Base-by-base conservation (phyloP, 2,113 vertebrate genomes). In the Otis tarda region DNA sequence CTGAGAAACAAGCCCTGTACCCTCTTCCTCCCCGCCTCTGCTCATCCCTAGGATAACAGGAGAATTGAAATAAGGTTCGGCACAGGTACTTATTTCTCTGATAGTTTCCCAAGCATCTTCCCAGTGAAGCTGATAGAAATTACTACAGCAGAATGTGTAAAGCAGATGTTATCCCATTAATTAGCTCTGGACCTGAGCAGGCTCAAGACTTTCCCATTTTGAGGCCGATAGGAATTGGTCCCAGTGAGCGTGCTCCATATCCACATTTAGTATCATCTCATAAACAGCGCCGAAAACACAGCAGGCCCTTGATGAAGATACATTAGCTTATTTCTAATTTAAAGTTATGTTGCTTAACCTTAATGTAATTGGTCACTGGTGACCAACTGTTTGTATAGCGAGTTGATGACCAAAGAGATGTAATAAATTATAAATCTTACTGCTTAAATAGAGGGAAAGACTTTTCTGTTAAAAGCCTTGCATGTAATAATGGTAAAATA, bases 361-460 rank as follows among this genome's bases (percentile, higher is more conserved):
- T 96, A 95, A 95, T 97, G 98, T 99, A 99, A 99, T 99, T 99
- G 98, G 98, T 98, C 98, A 99, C 99, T 82, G 83, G 98, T 99
- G 98, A 98, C 98, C 97, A 98, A 98, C 98, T 97, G 97, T 98
- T 98, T 98, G 97, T 96, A 97, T 96, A 96, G 97, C 78, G 94
- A 98, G 97, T 97, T 98, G 98, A 98, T 98, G 98, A 98, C 98
- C 97, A 97, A 92, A 95, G 97, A 96, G 96, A 97, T 97, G 97
- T 83, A 97, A 97, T 95, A 97, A 97, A 97, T 97, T 97, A 97
- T 96, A 96, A 98, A 98, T 98, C 97, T 97, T 95, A 84, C 93
- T 83, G 95, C 95, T 97, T 97, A 98, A 98, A 97, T 93, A 96
- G 97, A 97, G 94, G 83, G 93, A 97, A 96, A 0, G 60, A 96